These are phyloP conservation scores for Paelopatides confundens DNA, from an alignment of 53 echinoderm and acorn worm species.

Conservation along the genomic window DNA sequence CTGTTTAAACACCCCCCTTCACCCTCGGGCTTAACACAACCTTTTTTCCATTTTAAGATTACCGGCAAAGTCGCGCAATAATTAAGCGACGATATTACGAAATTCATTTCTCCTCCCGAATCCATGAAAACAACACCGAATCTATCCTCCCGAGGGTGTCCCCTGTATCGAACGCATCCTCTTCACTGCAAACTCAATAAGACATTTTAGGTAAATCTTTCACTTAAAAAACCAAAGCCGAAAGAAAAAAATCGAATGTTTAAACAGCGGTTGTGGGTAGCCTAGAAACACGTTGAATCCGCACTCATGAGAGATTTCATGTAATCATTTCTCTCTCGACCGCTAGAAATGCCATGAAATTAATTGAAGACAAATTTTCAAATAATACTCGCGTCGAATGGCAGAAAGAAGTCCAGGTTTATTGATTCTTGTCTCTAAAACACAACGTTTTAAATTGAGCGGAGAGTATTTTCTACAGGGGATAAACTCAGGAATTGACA, in stretches of 20 bases:
- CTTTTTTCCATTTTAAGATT: constrained; percentile 39
- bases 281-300: constrained; percentile 23
- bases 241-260: constrained; percentile 29
- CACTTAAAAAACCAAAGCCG: not conserved
- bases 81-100: constrained; percentile 46
- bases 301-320: constrained; percentile 25
- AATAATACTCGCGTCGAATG: constrained; percentile 28
- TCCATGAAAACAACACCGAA: constrained; percentile 30
- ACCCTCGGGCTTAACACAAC: constrained; percentile 46
- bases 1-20: constrained; percentile 38
- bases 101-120: constrained; percentile 33
- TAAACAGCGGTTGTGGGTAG: constrained; percentile 37
- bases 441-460: constrained; percentile 26
- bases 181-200: constrained; percentile 24
- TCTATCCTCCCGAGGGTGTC: constrained; percentile 17
- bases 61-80: constrained; percentile 20
- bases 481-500: constrained; percentile 31
- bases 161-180: constrained; percentile 41
- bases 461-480: constrained; percentile 43
- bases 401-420: constrained; percentile 12
- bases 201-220: constrained; percentile 41
- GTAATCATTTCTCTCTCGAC: constrained; percentile 9
- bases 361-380: constrained; percentile 45
- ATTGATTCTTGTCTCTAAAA: constrained; percentile 27
- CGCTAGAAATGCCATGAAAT: constrained; percentile 38